Conservation (phyloP, 2,888 invertebrate species). For the Rhyacophila evoluta region DNA sequence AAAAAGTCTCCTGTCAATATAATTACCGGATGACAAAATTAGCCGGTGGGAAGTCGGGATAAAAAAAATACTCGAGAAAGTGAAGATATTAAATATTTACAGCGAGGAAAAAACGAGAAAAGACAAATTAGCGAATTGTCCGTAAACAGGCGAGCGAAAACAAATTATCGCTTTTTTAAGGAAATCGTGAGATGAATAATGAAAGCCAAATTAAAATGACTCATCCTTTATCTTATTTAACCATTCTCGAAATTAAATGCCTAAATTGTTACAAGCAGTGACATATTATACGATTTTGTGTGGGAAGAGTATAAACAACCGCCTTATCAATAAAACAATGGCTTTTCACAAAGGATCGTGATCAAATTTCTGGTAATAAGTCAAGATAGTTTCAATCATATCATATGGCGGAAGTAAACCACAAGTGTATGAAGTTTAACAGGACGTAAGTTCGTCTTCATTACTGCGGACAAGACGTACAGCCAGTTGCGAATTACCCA, state of each 20-base stretch:
- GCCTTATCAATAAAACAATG: too few species aligned
- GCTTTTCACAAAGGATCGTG: too few species aligned
- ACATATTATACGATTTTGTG: too few species aligned
- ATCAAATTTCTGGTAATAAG: too few species aligned
- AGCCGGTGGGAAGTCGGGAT: neutral
- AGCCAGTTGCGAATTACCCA: neutral
- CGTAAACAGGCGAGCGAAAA: conserved; percentile 22
- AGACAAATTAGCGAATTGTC: conserved; percentile 17
- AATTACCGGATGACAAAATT: conserved; percentile 15
- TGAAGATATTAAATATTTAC: neutral
- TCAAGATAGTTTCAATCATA: too few species aligned
- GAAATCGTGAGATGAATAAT: conserved; percentile 5
- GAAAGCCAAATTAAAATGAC: neutral
- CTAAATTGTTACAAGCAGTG: too few species aligned
- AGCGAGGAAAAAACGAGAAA: neutral
- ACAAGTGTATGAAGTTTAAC: too few species aligned
- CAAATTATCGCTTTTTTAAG: conserved; percentile 1
- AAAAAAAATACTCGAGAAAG: neutral
- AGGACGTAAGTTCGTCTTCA: neutral
- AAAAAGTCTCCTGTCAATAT: neutral
- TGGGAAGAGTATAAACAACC: too few species aligned
- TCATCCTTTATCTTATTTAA: too few species aligned
- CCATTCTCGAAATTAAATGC: too few species aligned
- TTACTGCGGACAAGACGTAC: neutral
- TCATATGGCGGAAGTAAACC: too few species aligned